These are phyloP conservation scores for Cyprinodon tularosa DNA, from an alignment of 2,113 vertebrate species.

Conservation along the genomic window DNA sequence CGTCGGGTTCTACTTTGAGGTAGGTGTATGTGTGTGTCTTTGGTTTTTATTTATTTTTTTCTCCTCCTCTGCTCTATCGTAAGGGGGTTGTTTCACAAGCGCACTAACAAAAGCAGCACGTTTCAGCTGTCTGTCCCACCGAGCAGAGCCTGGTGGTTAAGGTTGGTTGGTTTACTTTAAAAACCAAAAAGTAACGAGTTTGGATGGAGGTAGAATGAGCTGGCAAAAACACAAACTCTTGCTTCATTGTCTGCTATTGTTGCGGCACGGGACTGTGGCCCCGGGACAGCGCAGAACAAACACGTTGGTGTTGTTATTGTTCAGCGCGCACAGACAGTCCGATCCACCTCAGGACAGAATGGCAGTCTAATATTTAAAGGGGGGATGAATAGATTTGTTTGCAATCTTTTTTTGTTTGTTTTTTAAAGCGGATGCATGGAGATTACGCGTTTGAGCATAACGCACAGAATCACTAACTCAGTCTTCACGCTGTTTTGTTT, in stretches of 20 bases:
- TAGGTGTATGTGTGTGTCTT: conserved; percentile 51
- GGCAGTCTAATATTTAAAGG: not conserved
- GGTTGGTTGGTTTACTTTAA: not conserved
- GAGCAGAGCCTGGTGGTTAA: conserved; percentile 2
- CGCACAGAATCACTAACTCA: not conserved
- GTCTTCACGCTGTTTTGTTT: not conserved
- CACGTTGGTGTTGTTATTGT: conserved; percentile 46
- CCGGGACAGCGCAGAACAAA: conserved; percentile 62
- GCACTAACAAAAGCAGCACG: conserved; percentile 71
- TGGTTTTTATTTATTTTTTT: not conserved
- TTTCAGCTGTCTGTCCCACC: conserved; percentile 19
- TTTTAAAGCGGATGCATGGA: not conserved
- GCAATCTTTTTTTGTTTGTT: not conserved
- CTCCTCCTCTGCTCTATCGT: not conserved
- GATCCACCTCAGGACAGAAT: conserved; percentile 2
- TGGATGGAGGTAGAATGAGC: conserved; percentile 22
- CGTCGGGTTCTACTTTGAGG: conserved; percentile 70
- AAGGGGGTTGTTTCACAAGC: conserved; percentile 40
- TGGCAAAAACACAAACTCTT: conserved; percentile 66
- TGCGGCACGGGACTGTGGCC: conserved; percentile 56
- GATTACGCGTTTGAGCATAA: not conserved
- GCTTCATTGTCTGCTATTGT: conserved; percentile 75
- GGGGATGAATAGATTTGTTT: not conserved
- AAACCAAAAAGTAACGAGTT: conserved; percentile 24
- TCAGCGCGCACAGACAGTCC: conserved; percentile 10